Percentiles rank a stretch among this genome's conserved stretches.
These are phyloP conservation scores for Drosophila ironensis DNA, from an alignment of 1,140 invertebrate genomes.

Conservation along the genomic window DNA sequence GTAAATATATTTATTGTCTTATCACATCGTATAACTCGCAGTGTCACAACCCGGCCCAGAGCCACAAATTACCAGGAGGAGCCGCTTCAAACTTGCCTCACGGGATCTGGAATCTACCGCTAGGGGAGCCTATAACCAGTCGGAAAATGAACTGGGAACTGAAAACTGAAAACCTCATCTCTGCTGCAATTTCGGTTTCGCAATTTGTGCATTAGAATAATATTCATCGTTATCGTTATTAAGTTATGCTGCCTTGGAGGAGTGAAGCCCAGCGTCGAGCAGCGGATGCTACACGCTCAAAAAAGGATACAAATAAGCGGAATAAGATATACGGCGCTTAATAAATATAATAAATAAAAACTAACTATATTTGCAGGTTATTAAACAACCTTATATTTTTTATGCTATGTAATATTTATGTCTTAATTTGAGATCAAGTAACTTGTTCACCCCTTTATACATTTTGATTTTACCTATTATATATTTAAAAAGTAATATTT, in stretches of 20 bases:
- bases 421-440: too few species aligned
- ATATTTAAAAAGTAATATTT: too few species aligned
- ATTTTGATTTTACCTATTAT: too few species aligned
- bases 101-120: constrained; percentile 35
- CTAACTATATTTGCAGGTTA: too few species aligned
- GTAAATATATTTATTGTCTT: constrained; percentile 79
- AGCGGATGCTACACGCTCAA: neutral
- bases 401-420: too few species aligned
- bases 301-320: too few species aligned
- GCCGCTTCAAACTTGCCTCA: neutral
- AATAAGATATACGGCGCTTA: too few species aligned
- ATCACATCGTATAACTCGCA: constrained; percentile 77
- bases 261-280: constrained; percentile 49
- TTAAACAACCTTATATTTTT: too few species aligned
- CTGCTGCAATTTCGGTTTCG: constrained; percentile 22
- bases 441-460: too few species aligned
- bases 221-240: constrained; percentile 81
- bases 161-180: constrained; percentile 1
- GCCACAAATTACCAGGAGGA: constrained; percentile 37
- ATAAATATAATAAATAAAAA: too few species aligned
- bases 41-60: constrained; percentile 59
- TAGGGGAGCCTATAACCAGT: constrained; percentile 5
- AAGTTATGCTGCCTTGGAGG: constrained; percentile 76
- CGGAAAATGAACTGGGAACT: neutral
- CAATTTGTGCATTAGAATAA: constrained; percentile 77